phyloP scores from a whole-genome alignment of 2,797 vertebrate species.

The Hylomyscus alleni region DNA sequence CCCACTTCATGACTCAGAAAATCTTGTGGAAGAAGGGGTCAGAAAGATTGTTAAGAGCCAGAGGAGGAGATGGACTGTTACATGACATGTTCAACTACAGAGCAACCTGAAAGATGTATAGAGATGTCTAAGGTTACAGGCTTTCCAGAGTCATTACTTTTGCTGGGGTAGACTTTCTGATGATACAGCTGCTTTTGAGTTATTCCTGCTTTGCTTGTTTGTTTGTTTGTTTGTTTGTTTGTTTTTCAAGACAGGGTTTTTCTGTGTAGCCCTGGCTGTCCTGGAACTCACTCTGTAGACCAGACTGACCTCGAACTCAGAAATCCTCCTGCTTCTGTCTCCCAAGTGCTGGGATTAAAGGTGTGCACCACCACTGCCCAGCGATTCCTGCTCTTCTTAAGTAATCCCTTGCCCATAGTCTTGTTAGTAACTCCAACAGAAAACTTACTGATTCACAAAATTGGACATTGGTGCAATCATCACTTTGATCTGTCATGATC shows the following conservation, averaged over 20 bases:
- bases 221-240: too few species aligned
- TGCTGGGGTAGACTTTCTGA: neutral
- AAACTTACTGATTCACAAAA: neutral
- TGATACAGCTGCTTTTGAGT: neutral
- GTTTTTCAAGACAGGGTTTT: too few species aligned
- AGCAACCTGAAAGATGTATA: neutral
- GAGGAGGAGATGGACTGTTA: neutral
- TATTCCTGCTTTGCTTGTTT: too few species aligned
- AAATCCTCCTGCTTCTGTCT: too few species aligned
- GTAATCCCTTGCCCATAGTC: neutral
- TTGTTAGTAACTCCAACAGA: neutral
- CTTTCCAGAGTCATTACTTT: neutral
- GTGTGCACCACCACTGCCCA: too few species aligned
- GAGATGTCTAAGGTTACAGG: neutral
- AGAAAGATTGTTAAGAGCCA: neutral
- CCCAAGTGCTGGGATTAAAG: too few species aligned
- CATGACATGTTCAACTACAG: neutral
- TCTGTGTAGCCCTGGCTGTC: too few species aligned
- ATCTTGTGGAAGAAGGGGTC: neutral
- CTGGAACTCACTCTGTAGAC: too few species aligned
- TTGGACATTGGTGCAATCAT: neutral
- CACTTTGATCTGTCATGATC: neutral
- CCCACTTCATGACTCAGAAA: neutral
- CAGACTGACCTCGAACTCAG: too few species aligned
- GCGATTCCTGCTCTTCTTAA: neutral